phyloP scores from a whole-genome alignment of 2,113 vertebrate species.

The Malurus cyaneus region DNA sequence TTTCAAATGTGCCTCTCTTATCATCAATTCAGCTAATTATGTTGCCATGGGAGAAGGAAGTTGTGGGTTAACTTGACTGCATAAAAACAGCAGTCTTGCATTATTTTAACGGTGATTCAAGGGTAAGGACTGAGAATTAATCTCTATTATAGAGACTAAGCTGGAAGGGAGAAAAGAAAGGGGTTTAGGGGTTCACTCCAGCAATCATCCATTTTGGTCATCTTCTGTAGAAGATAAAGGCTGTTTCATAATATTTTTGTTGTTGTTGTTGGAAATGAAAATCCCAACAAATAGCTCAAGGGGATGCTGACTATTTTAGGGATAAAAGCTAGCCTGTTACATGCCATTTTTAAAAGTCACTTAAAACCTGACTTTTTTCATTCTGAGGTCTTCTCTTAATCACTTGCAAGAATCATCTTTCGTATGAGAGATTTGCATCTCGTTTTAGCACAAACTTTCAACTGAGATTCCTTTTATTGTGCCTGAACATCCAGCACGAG shows the following conservation, averaged over 20 bases:
- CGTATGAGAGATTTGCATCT: neutral
- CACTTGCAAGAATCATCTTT: neutral
- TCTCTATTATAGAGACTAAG: neutral
- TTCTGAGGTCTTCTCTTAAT: neutral
- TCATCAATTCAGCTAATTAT: neutral
- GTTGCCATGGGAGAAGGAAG: neutral
- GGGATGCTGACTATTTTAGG: neutral
- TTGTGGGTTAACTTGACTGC: neutral
- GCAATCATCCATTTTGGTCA: neutral
- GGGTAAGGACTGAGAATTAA: neutral
- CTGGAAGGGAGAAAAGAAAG: neutral
- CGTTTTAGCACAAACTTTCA: neutral
- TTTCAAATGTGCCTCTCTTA: neutral
- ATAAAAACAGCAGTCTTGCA: neutral
- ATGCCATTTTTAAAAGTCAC: neutral
- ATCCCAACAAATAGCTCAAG: neutral
- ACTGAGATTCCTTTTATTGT: neutral
- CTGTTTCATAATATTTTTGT: neutral
- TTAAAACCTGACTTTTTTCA: slow-evolving; percentile 4
- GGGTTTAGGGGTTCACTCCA: neutral
- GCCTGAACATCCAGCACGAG: neutral
- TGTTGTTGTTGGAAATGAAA: neutral
- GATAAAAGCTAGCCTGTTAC: neutral
- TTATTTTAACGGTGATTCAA: neutral
- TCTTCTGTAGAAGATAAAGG: neutral